These are phyloP conservation scores for Poeciliopsis gracilis DNA, from an alignment of 2,797 vertebrate species.

Conservation along the genomic window DNA sequence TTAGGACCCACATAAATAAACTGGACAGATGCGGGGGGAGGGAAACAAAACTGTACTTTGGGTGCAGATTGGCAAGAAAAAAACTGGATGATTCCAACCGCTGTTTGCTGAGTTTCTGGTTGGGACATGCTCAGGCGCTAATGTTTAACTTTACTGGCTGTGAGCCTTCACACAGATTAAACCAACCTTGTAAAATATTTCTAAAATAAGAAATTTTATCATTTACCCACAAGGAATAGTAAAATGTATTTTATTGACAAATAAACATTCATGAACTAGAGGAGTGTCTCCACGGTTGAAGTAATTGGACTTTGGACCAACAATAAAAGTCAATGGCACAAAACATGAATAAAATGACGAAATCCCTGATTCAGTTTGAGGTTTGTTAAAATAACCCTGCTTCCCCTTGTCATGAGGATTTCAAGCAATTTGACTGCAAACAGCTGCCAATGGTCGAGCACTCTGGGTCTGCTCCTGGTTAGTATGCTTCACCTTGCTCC, in stretches of 20 bases:
- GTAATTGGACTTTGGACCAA: background rate
- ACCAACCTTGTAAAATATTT: background rate
- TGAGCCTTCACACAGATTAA: background rate
- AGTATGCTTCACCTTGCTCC: conserved; percentile 87
- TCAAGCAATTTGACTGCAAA: background rate
- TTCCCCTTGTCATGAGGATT: no score
- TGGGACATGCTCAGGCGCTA: background rate
- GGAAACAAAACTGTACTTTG: no score
- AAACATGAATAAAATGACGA: no score
- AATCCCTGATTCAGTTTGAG: background rate
- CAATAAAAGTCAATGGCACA: background rate
- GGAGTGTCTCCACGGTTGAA: background rate
- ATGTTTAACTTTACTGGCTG: background rate
- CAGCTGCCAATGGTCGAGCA: no score
- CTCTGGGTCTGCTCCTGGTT: background rate
- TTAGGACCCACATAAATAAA: no score
- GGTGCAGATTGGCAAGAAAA: no score
- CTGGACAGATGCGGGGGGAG: no score
- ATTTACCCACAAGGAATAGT: background rate
- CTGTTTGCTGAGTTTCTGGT: background rate
- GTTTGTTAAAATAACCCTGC: background rate
- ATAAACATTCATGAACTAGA: background rate
- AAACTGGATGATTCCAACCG: background rate
- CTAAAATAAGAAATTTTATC: background rate
- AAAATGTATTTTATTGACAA: background rate